Base-by-base conservation (phyloP, 2,113 vertebrate species). In the Phylloscopus trochilus region DNA sequence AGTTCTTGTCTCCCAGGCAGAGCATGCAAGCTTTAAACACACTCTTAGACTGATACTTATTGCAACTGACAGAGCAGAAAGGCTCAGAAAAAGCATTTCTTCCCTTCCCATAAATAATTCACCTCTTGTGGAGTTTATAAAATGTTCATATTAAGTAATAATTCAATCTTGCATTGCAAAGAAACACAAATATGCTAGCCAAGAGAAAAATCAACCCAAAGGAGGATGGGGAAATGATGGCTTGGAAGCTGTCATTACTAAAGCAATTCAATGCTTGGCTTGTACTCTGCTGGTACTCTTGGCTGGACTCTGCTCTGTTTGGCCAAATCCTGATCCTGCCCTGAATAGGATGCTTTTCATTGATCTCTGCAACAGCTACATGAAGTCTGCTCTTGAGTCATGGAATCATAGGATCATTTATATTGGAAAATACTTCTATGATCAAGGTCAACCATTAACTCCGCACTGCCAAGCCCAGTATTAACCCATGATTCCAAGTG, bases 91-190 rank as follows among this genome's bases (percentile, higher is more conserved):
- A 83, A 86, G 76, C 75, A 30, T 15, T 83, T 35, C 75, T 90
- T 77, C 83, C 75, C 60, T 66, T 90, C 43, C 52, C 76, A 93
- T 95, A 78, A 97, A 96, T 95, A 93, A 96, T 96, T 95, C 68
- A 96, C 37, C 13, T 37, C 5, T 52, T 7, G 5, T 56, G 84
- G 90, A 87, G 73, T 56, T 95, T 60, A 95, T 93, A 52, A 96
- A 96, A 95, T 95, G 85, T 95, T 97, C 77, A 93, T 95, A 60
- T 89, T 89, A 70, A 89, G 80, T 49, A 86, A 84, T 72, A 94
- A 92, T 93, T 96, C 76, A 94, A 78, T 74, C 78, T 78, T 72
- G 47, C 56, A 30, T 78, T 88, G 55, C 10, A 35, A 62, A 84
- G 46, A 51, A 24, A 2, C 15, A 31, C 39, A 28, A 76, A 49